phyloP scores from a whole-genome alignment of 2,888 invertebrate genomes.

The Lithophane ornitopus region DNA sequence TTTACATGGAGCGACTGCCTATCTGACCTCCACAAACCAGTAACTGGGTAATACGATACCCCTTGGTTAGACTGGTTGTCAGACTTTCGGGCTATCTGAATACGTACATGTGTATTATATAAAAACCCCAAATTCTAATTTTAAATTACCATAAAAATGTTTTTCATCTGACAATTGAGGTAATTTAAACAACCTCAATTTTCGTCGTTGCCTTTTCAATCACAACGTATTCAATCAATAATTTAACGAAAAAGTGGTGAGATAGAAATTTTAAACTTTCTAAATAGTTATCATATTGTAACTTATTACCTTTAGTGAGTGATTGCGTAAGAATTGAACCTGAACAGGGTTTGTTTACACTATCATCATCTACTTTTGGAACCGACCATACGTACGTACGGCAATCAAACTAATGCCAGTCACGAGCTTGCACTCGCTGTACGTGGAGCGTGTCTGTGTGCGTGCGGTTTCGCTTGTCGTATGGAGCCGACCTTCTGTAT shows the following conservation, averaged over 20 bases:
- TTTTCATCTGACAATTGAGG: background rate
- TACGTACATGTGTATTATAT: background rate
- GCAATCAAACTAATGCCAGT: background rate
- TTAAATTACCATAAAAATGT: background rate
- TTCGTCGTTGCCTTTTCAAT: background rate
- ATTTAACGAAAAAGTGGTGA: background rate
- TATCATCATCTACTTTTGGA: background rate
- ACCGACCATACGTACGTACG: background rate
- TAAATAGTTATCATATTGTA: too few species aligned
- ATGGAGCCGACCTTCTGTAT: constrained; percentile 14
- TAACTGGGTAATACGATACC: too few species aligned
- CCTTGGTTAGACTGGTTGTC: too few species aligned
- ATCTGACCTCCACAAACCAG: too few species aligned
- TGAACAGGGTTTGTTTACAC: background rate
- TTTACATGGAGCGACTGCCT: too few species aligned
- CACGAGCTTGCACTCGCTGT: background rate
- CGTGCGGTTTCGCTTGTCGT: background rate
- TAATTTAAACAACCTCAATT: background rate
- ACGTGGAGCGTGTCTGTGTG: background rate
- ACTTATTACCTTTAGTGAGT: background rate
- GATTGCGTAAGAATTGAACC: background rate
- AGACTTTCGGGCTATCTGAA: too few species aligned
- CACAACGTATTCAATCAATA: background rate
- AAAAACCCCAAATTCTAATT: background rate
- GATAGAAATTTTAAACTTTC: background rate